These are phyloP conservation scores for Euspilapteryx auroguttella DNA, from an alignment of 2,888 invertebrate species.

Conservation along the genomic window DNA sequence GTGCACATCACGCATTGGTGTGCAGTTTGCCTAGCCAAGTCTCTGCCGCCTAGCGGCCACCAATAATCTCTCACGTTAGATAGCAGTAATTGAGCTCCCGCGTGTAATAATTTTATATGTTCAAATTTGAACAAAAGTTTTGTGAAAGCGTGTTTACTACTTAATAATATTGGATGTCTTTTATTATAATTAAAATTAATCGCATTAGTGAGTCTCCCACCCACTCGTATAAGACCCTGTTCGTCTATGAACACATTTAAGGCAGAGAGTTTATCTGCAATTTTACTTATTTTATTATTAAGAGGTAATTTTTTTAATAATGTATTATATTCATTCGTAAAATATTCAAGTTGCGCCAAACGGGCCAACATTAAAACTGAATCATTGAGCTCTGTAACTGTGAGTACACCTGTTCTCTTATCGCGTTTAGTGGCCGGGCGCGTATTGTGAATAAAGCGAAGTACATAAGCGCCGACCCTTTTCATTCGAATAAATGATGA, in stretches of 20 bases:
- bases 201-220: background rate
- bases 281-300: background rate
- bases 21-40: background rate
- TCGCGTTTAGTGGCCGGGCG: background rate
- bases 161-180: slow-evolving; percentile 1
- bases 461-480: background rate
- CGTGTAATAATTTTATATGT: background rate
- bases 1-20: slow-evolving; percentile 1
- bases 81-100: background rate
- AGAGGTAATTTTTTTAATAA: background rate
- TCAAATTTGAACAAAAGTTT: background rate
- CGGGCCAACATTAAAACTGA: background rate
- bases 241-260: background rate
- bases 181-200: slow-evolving; percentile 1
- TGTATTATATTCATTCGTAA: background rate
- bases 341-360: background rate
- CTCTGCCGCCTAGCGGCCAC: background rate
- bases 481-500: background rate
- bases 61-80: background rate
- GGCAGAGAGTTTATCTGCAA: background rate
- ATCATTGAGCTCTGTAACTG: background rate
- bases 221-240: background rate
- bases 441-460: background rate
- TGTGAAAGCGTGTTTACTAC: slow-evolving; percentile 1
- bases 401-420: background rate